These are phyloP conservation scores for Lithobius niger DNA, from an alignment of 1,140 invertebrate genomes.

Conservation along the genomic window DNA sequence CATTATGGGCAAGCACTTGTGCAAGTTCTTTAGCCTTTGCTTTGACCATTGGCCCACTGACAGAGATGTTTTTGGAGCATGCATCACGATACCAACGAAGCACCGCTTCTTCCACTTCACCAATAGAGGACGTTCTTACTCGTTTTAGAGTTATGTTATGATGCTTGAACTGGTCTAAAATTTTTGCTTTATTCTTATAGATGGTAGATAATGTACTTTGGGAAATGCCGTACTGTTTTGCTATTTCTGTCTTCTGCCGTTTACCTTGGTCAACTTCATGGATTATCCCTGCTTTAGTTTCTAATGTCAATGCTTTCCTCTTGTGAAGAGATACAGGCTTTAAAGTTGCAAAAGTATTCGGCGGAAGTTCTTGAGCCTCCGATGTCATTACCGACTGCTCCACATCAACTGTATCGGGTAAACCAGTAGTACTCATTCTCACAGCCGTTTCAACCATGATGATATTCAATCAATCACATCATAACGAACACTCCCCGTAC, in stretches of 20 bases:
- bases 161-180: conserved; percentile 15
- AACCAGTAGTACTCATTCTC: background rate
- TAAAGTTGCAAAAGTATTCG: background rate
- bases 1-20: conserved; percentile 18
- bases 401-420: too few species aligned
- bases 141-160: conserved; percentile 10
- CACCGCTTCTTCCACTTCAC: conserved; percentile 18
- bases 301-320: background rate
- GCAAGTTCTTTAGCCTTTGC: conserved; percentile 21
- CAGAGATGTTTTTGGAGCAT: conserved; percentile 12
- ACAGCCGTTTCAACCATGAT: background rate
- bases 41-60: conserved; percentile 20
- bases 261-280: background rate
- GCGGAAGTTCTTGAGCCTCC: too few species aligned
- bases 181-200: conserved; percentile 18
- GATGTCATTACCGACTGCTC: too few species aligned
- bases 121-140: conserved; percentile 15
- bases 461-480: too few species aligned
- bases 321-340: background rate
- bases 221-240: conserved; percentile 5
- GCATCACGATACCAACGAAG: conserved; percentile 16
- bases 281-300: conserved; percentile 6
- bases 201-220: conserved; percentile 16
- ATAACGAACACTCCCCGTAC: too few species aligned
- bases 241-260: conserved; percentile 5